phyloP scores from a whole-genome alignment of 1,140 invertebrate species.

The Araneus ventricosus region DNA sequence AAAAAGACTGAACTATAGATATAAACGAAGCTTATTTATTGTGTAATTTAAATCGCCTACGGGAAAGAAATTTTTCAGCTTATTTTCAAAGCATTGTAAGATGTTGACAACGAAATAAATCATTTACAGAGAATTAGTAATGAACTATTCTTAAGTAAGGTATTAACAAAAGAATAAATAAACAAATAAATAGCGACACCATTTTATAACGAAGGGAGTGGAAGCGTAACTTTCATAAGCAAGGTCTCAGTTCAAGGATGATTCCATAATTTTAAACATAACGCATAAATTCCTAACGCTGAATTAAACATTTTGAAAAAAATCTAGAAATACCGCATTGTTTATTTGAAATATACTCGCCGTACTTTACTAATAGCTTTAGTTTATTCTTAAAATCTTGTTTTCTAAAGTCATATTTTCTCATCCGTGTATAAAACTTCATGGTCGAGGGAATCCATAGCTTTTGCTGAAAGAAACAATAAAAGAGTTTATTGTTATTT shows the following conservation, averaged over 20 bases:
- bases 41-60: too few species aligned
- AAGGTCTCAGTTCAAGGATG: background rate
- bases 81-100: too few species aligned
- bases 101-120: background rate
- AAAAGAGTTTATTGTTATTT: background rate
- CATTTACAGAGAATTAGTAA: background rate
- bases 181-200: background rate
- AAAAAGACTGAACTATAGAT: too few species aligned
- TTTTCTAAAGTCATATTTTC: background rate
- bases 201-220: background rate
- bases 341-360: background rate
- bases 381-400: slow-evolving; percentile 5
- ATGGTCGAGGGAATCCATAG: background rate
- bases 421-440: background rate
- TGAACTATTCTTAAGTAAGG: background rate
- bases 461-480: slow-evolving; percentile 13
- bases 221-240: background rate
- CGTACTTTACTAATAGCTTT: background rate
- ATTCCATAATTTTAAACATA: background rate
- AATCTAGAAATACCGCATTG: background rate
- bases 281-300: background rate
- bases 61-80: too few species aligned
- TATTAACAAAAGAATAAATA: background rate
- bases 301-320: background rate
- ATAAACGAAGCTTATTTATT: too few species aligned